Evolutionary conservation across 64 coral and sea anemone genomes (phyloP), one percentile per base, ranked within the genome.

Genomic region (Acropora yongei): DNA sequence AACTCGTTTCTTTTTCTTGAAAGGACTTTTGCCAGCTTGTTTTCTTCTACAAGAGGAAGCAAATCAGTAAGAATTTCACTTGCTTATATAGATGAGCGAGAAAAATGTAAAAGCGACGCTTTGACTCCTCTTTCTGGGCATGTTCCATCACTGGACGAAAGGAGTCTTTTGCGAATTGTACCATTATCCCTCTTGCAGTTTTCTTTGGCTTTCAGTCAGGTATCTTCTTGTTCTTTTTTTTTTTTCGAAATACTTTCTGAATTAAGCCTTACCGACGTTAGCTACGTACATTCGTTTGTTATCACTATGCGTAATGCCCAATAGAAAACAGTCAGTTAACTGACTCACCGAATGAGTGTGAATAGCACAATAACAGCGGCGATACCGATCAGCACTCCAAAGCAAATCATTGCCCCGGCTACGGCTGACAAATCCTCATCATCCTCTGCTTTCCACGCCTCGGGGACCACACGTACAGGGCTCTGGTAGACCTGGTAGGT

Each of bases 331-430:
- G 6, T 71, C 19, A 5, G 5, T 14, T 14, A 71, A 6, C 16
- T 48, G 14, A 79, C 80, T 96, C 74, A 96, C 95, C 72, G 93
- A 17, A 96, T 68, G 7, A 96, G 77, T 67, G 93, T 87, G 72
- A 96, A 68, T 74, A 90, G 86, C 87, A 96, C 87, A 45, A 96
- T 87, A 18, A 96, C 90, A n/a, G 91, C 91, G 17, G 57, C 91
- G 8, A 96, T 76, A 45, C 95, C 95, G 80, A 96, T 93, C 4
- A 96, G 69, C 40, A 96, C 78, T 50, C 74, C 87, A 30, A 96
- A 14, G 75, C 88, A 96, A 57, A 96, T 96, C 72, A 96, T 72
- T 30, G 91, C 86, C 44, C 76, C 95, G 43, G 90, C 91, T 48
- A 80, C 50, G 49, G 91, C 91, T 19, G 91, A 90, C 17, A 96